Base-by-base conservation (phyloP, 1,140 invertebrate genomes). In the Berghia stephanieae region DNA sequence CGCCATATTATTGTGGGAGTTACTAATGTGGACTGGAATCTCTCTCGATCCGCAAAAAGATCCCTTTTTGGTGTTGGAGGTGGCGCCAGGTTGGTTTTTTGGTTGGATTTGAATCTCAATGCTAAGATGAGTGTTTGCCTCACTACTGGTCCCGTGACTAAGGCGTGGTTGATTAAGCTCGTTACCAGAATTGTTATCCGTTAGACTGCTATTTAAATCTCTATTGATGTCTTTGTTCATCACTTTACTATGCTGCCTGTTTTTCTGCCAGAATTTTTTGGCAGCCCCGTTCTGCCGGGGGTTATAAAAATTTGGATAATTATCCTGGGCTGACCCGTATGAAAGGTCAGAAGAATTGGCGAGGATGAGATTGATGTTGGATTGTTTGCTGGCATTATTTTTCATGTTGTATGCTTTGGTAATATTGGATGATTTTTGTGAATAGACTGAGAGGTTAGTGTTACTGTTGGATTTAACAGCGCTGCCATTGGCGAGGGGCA, bases 241-340 rank as follows among this genome's bases (percentile, higher is more conserved):
- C 40, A 86, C 81, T 81, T 93, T 93, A 79, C 95, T 91, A 36
- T 85, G 87, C 79, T 95, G 91, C 69, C 93, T 92, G 85, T 96
- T 95, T 84, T 95, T 96, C 78, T 95, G 94, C 87, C 97, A 97
- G 88, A 96, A 97, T 83, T 95, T 96, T 78, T 95, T 92, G 0
- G 96, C 96, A 0, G 96, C 95, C 21, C 95, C 95, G 86, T 95
- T 96, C 87, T 98, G 96, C 84, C 95, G 94, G 0, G 95, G 95
- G 90, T 98, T 96, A 84, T 97, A 97, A 88, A 97, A 98, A 88
- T 95, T 92, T 82, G 84, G 81, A 52, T 77, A 80, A 31, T 83
- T 77, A 43, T 87, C 83, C 68, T 96, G 93, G 0, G 94, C 93
- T 78, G 85, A 84, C 55, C 72, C 82, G 70, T 86, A 68, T 13